Base-by-base conservation (phyloP, 2,888 invertebrate species). In the Heliconius charithonia region DNA sequence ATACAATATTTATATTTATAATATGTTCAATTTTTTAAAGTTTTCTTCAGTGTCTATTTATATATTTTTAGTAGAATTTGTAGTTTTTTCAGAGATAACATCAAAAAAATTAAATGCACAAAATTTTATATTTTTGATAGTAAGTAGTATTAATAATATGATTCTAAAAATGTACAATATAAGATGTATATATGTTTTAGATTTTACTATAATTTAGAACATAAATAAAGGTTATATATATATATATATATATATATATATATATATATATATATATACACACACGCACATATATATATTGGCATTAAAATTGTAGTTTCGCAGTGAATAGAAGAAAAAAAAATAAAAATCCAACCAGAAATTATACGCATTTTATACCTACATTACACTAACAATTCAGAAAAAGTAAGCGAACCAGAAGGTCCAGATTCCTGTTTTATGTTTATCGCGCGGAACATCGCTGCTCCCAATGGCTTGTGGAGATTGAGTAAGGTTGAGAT, bases 401-500 rank as follows among this genome's bases (percentile, higher is more conserved):
- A 78, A 75, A 67, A 80, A 71, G 71, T 62, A 65, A 77, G 69
- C 66, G 59, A 77, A 73, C 51, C 73, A 62, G 75, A 71, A 76
- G 73, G 67, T 66, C 78, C 75, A 78, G 80, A 75, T 78, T 80
- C 76, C 78, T 77, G 77, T 81, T 80, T 77, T 75, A 81, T 59
- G 72, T 80, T 81, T 77, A 81, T 77, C 76, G 78, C 72, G 75
- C 74, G 71, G 75, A 81, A 78, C 78, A 72, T 78, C 74, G 78
- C 78, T 75, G 69, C 75, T 80, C 65, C 69, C 81, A 78, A 81
- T 80, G 80, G 81, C 73, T 81, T 79, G 80, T 77, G 75, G 77
- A 73, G 78, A 80, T 80, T 77, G 77, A 79, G 75, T 77, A 75
- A 80, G 80, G 80, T 78, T 59, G 63, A 80, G 81, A 75, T 80